A percentile compares a stretch with the other conserved stretches of the same genome.
Conservation (phyloP, 2,113 vertebrate species). For the Myotis lucifugus region DNA sequence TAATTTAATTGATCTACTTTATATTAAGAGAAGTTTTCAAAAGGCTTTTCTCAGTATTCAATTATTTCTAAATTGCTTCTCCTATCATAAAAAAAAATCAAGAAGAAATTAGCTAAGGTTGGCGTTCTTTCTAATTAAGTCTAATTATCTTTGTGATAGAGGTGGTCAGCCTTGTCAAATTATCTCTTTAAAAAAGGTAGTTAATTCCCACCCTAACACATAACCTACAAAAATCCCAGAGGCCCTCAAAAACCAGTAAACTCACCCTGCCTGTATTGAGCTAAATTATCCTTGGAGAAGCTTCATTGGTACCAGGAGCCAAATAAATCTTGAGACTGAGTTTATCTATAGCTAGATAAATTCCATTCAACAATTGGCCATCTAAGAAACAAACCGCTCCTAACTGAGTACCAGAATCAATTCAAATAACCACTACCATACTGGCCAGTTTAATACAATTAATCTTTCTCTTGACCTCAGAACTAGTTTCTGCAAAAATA, state of each 20-base stretch:
- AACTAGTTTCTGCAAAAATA: not conserved
- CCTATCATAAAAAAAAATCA: not conserved
- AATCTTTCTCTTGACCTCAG: not conserved
- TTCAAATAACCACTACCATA: not conserved
- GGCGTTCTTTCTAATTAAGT: slow-evolving; percentile 36
- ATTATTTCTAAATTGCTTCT: slow-evolving; percentile 5
- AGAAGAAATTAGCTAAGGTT: not conserved
- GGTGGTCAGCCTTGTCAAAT: not conserved
- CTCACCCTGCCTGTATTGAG: not conserved
- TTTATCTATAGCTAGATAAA: slow-evolving; percentile 8
- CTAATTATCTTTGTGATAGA: not conserved
- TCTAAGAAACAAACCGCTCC: not conserved
- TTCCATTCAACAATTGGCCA: not conserved
- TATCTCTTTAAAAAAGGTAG: not conserved
- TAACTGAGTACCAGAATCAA: not conserved
- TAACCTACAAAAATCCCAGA: not conserved
- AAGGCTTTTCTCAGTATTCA: not conserved
- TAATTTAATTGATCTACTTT: slow-evolving; percentile 1
- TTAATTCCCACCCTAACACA: not conserved
- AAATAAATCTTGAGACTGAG: not conserved
- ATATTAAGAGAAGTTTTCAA: not conserved
- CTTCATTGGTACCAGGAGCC: not conserved
- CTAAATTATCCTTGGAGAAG: not conserved
- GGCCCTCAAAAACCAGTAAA: not conserved
- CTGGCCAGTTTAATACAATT: not conserved